Evolutionary conservation across 2,888 invertebrate genomes (phyloP), one percentile per base, ranked within the genome.

Genomic region (Mechanitis mazaeus): DNA sequence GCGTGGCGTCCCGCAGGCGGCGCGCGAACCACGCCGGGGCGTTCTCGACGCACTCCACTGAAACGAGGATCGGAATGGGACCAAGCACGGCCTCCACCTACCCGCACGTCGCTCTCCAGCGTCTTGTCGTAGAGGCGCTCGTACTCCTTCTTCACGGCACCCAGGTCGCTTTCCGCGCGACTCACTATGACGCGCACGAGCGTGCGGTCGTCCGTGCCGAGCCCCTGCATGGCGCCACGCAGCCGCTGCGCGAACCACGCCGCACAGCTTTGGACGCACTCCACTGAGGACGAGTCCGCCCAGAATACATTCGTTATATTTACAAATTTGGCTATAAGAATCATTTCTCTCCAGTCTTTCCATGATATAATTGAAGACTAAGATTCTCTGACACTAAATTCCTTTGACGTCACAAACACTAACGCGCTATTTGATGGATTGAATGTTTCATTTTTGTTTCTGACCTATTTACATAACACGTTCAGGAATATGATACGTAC

Each of bases 11-110:
- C 65, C 93, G 91, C 42, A 95, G 79, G 1, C 93, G 84, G 78
- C 92, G 92, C 11, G 95, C 95, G 82, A 94, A 95, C 87, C 93
- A 95, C 3, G 92, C 92, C 3, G 93, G 88, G 3, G 93, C 92
- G 67, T 93, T 93, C 78, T 94, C 93, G 46, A 94, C 94, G 74
- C 94, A 94, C 80, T 94, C 94, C 72, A 94, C 95, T 95, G 84
- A 1, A 86, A 68, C 47, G 54, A 47, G 59, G 55, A 55, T 35
- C 31, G 38, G 38, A n/a, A 38, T 46, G 53, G 42, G 60, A 46
- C 42, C 56, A 3, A 54, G 20, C 2, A 38, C 5, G 46, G 42
- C 60, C 63, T 53, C 35, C 55, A 81, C 87, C 71, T 91, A 94
- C 93, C 91, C 87, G 84, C 58, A 94, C 84, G 69, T 92, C 93